These are phyloP conservation scores for Athetis lepigone DNA, from an alignment of 2,888 invertebrate genomes.

Conservation along the genomic window DNA sequence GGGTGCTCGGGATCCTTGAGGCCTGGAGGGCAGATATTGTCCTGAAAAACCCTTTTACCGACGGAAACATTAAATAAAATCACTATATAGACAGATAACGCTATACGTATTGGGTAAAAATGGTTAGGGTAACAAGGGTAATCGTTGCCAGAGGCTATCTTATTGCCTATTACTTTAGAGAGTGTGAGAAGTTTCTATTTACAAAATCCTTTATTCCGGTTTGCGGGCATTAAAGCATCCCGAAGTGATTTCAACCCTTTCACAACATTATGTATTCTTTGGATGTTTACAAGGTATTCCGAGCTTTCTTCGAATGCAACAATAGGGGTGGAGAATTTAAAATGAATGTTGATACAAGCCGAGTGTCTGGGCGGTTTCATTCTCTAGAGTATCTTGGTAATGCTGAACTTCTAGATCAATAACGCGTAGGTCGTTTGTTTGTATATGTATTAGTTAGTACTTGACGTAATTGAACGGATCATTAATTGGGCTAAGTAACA, in stretches of 20 bases:
- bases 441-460: conserved; percentile 1
- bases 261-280: conserved; percentile 28
- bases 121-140: conserved; percentile 55
- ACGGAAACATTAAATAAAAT: conserved; percentile 74
- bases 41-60: conserved; percentile 64
- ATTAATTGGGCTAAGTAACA: too few relatives aligned
- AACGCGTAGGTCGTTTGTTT: conserved; percentile 10
- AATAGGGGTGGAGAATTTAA: conserved; percentile 35
- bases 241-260: conserved; percentile 34
- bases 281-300: conserved; percentile 41
- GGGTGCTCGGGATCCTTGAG: conserved; percentile 51
- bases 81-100: conserved; percentile 62
- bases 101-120: conserved; percentile 59
- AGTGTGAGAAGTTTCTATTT: conserved; percentile 43
- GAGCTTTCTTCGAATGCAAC: conserved; percentile 35
- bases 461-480: background rate
- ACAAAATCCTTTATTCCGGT: conserved; percentile 30
- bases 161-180: conserved; percentile 42
- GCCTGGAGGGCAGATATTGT: conserved; percentile 60
- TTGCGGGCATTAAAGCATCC: conserved; percentile 19
- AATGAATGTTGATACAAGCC: conserved; percentile 34
- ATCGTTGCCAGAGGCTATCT: conserved; percentile 46
- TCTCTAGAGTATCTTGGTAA: conserved; percentile 16
- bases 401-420: conserved; percentile 15
- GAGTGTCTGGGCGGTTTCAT: conserved; percentile 9